These are phyloP conservation scores for Monopis laevigella DNA, from an alignment of 2,888 invertebrate species.

Conservation along the genomic window DNA sequence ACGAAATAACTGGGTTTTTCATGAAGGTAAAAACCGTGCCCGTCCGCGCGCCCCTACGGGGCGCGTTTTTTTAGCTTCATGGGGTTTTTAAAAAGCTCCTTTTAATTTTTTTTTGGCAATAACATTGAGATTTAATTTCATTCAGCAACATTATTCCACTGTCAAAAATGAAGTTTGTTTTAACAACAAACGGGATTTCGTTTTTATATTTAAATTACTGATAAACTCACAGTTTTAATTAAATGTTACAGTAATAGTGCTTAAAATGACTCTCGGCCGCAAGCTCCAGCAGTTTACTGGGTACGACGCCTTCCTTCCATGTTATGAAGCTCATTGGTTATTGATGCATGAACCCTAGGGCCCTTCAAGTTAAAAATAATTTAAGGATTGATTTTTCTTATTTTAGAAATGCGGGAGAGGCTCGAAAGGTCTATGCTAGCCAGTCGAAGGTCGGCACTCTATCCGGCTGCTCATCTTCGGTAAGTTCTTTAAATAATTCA, in stretches of 20 bases:
- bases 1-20: no score
- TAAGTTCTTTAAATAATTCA: constrained; percentile 40
- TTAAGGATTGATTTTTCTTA: constrained; percentile 58
- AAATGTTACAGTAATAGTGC: not conserved
- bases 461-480: constrained; percentile 77
- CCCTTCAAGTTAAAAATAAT: constrained; percentile 36
- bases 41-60: no score
- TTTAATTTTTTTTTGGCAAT: no score
- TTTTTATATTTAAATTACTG: not conserved
- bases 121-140: no score
- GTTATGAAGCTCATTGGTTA: constrained; percentile 34
- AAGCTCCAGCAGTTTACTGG: constrained; percentile 63
- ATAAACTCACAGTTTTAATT: not conserved
- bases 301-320: constrained; percentile 38
- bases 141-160: no score
- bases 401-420: constrained; percentile 65
- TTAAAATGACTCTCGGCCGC: constrained; percentile 54
- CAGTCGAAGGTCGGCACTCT: constrained; percentile 73
- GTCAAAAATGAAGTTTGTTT: constrained; percentile 2
- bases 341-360: constrained; percentile 44
- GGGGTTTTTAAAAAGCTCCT: no score
- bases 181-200: not conserved
- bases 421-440: constrained; percentile 59
- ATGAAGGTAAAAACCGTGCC: no score
- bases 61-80: no score